These are phyloP conservation scores for Brachypteracias leptosomus DNA, from an alignment of 2,113 vertebrate species.

Conservation along the genomic window DNA sequence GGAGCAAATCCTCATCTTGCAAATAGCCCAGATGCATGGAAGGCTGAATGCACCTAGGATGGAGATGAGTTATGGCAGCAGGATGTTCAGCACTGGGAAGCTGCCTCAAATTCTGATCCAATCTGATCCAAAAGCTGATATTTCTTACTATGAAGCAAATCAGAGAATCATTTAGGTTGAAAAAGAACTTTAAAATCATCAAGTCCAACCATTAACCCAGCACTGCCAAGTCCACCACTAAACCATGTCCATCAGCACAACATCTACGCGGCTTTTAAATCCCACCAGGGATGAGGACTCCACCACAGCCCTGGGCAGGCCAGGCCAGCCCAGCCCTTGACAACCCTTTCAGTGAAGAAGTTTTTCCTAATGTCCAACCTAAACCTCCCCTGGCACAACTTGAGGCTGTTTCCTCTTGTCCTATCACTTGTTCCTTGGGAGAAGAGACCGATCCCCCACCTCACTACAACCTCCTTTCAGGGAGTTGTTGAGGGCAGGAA, in stretches of 20 bases:
- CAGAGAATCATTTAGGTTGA: background rate
- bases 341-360: background rate
- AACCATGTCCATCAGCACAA: background rate
- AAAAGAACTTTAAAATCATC: background rate
- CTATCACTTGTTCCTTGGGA: background rate
- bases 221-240: background rate
- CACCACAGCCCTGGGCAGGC: background rate
- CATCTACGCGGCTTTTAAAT: background rate
- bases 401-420: background rate
- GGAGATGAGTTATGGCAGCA: background rate
- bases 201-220: background rate
- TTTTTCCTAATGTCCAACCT: background rate
- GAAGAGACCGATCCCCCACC: background rate
- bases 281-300: background rate
- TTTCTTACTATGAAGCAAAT: background rate
- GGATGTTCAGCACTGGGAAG: rapidly evolving
- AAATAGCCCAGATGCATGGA: background rate
- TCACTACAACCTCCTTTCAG: background rate
- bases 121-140: background rate
- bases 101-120: background rate
- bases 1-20: background rate
- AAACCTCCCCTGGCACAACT: background rate
- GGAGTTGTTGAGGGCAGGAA: background rate
- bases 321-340: background rate
- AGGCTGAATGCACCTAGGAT: background rate